Conservation (phyloP, 2,797 vertebrate genomes). For the Sebastes reedi region DNA sequence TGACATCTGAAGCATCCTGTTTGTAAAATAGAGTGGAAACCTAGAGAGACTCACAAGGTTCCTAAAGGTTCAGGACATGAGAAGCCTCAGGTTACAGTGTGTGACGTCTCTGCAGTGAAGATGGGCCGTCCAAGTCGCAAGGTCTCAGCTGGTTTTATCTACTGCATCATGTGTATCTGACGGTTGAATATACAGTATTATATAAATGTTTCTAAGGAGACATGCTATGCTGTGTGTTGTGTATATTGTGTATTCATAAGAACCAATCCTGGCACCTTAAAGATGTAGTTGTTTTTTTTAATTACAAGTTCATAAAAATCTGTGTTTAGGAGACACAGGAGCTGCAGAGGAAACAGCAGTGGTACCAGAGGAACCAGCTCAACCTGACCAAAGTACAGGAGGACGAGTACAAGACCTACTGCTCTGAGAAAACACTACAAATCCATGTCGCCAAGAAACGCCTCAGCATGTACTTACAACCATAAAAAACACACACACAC, state of each 20-base stretch:
- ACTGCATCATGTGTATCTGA: no score
- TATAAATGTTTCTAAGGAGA: no score
- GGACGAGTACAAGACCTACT: constrained; percentile 72
- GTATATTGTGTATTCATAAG: not conserved
- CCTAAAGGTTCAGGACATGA: no score
- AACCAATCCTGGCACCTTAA: not conserved
- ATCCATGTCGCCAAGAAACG: constrained; percentile 76
- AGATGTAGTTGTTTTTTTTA: not conserved
- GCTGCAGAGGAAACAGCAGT: constrained; percentile 81
- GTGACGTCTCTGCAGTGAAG: no score
- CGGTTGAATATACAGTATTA: no score
- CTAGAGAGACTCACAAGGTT: no score
- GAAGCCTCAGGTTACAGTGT: no score
- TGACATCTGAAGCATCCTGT: no score
- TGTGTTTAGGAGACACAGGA: constrained; percentile 80
- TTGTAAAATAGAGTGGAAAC: no score
- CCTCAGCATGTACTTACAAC: constrained; percentile 77
- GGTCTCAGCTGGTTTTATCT: no score
- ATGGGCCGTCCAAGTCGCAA: no score
- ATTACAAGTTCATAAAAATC: not conserved
- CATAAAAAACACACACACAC: constrained; percentile 8
- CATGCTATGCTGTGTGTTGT: not conserved
- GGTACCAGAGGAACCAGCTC: constrained; percentile 82
- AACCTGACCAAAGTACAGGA: constrained; percentile 70
- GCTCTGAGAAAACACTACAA: constrained; percentile 77